Evolutionary conservation across 92 coral and sea anemone species (phyloP), one percentile per base, ranked within the genome.

Genomic region (Diadumene lineata): DNA sequence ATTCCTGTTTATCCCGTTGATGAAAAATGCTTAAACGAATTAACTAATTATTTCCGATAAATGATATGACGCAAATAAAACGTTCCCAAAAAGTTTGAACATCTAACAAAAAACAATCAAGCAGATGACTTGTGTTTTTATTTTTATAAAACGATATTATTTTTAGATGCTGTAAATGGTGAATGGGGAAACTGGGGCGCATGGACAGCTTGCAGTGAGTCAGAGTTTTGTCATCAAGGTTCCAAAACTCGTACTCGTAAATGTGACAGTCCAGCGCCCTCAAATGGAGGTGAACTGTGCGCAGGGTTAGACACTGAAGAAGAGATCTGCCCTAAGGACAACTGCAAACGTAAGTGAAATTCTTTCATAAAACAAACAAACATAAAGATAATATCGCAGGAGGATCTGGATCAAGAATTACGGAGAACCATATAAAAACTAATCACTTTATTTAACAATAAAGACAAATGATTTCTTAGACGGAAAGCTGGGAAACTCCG

Each of bases 131-230:
- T n/a, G n/a, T n/a, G n/a, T n/a, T 38, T 38, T 38, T 38, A 6
- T 38, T 38, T 38, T 38, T 38, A 13, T 38, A 38, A 13, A 38
- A 13, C 13, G 48, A 4, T 38, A 13, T 13, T 38, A 6, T 38
- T 38, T 38, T 13, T 38, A 38, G 48, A 38, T 38, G 48, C 77
- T 17, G 73, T 81, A 13, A 68, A 86, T 69, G 90, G 90, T 18
- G 66, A 75, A 6, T 86, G 90, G 90, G 90, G 90, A 50, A 6
- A 51, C 6, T 86, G 90, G 90, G 86, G 80, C 25, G 64, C 70
- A 1, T 86, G 80, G 81, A 43, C 85, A 18, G 80, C 51, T 27
- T 86, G 90, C 66, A 80, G 83, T 32, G 86, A 86, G 63, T 55
- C 43, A 50, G 44, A 44, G 63, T 79, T 73, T 46, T 86, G 90